Percentiles rank a stretch among this genome's conserved stretches.
These are phyloP conservation scores for Idaea aversata DNA, from an alignment of 2,888 invertebrate species.

Conservation along the genomic window DNA sequence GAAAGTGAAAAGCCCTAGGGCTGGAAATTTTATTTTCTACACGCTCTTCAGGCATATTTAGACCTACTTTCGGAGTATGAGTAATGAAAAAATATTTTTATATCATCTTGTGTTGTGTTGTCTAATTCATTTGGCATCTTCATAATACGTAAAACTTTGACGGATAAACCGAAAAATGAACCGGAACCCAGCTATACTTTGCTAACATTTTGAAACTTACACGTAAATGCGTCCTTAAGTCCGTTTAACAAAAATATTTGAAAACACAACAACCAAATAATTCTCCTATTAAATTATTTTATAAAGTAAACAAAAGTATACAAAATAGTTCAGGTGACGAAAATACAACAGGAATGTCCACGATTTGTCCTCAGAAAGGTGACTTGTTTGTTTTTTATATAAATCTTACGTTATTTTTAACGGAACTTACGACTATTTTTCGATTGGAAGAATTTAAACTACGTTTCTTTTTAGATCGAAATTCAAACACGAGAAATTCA, in stretches of 20 bases:
- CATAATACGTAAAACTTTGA: too few species aligned
- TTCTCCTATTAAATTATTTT: not conserved
- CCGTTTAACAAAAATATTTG: not conserved
- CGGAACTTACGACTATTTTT: not conserved
- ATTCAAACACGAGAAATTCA: not conserved
- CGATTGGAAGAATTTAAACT: not conserved
- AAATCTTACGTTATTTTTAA: not conserved
- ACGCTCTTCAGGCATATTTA: too few species aligned
- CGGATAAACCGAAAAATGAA: too few species aligned
- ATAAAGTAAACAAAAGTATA: not conserved
- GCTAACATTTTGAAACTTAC: too few species aligned
- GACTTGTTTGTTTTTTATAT: not conserved
- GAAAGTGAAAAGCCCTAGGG: too few species aligned
- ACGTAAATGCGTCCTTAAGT: too few species aligned
- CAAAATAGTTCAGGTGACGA: not conserved
- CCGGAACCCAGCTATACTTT: too few species aligned
- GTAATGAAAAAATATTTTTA: too few species aligned
- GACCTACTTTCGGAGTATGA: too few species aligned
- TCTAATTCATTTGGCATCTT: too few species aligned
- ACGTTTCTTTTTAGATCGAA: not conserved
- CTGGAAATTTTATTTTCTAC: too few species aligned
- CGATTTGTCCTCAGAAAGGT: not conserved
- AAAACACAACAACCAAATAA: not conserved
- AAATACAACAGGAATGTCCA: slow-evolving; percentile 1
- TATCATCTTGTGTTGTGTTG: too few species aligned